Percentiles rank a stretch among this genome's conserved stretches.
These are phyloP conservation scores for Stenodera caucasica DNA, from an alignment of 2,888 invertebrate species.

Conservation along the genomic window DNA sequence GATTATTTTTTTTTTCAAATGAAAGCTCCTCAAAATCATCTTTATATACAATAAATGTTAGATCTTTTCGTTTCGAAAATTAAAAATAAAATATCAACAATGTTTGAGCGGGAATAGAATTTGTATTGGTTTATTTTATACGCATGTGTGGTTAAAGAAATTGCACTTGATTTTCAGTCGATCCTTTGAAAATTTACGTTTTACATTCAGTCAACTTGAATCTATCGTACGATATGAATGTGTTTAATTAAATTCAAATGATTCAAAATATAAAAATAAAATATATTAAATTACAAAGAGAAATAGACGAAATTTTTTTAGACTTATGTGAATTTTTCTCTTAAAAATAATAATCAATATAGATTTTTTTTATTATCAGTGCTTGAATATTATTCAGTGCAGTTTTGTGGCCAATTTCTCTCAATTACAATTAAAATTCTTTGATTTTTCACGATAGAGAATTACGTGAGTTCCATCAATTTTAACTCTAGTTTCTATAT, in stretches of 20 bases:
- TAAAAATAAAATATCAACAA: slow-evolving; percentile 14
- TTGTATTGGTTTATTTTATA: slow-evolving; percentile 22
- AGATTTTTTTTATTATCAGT: no score
- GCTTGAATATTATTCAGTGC: no score
- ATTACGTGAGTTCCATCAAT: slow-evolving; percentile 23
- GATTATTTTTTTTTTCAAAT: slow-evolving; percentile 2
- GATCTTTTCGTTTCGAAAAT: slow-evolving; percentile 11
- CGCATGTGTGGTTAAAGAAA: slow-evolving; percentile 21
- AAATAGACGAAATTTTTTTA: background rate
- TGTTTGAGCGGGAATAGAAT: slow-evolving; percentile 26
- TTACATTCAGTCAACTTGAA: slow-evolving; percentile 21
- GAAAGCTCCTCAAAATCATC: background rate
- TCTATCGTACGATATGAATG: slow-evolving; percentile 12
- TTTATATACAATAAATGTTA: no score
- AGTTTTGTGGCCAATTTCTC: no score
- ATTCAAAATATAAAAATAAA: background rate
- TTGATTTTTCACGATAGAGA: no score
- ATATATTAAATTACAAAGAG: background rate
- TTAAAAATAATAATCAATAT: no score
- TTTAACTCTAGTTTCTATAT: slow-evolving; percentile 13
- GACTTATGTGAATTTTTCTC: no score
- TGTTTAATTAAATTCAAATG: background rate
- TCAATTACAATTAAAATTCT: no score
- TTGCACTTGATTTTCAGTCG: slow-evolving; percentile 26
- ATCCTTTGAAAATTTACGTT: slow-evolving; percentile 30